Conservation (phyloP, 2,113 vertebrate species). For the Eurypyga helias region DNA sequence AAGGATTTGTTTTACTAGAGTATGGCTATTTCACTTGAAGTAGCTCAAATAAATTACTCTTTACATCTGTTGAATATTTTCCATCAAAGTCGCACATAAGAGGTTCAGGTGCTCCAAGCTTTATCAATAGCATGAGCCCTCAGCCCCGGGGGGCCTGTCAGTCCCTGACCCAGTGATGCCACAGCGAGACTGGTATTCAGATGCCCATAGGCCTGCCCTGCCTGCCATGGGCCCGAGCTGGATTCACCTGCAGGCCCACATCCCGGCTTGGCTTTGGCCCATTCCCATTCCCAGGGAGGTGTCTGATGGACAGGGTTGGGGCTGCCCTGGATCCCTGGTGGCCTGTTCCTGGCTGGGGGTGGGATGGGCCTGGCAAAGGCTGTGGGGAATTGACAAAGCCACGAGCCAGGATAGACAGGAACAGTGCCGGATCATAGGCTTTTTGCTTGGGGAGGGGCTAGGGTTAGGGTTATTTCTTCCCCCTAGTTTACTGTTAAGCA, state of each 20-base stretch:
- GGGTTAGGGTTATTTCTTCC: background rate
- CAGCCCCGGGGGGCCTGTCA: fast-evolving
- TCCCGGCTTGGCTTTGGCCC: background rate
- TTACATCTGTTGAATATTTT: background rate
- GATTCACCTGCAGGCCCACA: fast-evolving
- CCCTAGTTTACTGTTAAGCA: background rate
- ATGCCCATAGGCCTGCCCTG: background rate
- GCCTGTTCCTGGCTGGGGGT: background rate
- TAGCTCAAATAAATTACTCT: background rate
- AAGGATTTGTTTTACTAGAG: background rate
- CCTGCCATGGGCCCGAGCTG: no score
- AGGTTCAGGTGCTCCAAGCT: background rate
- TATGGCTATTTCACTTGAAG: background rate
- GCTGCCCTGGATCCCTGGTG: background rate
- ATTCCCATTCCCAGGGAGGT: background rate
- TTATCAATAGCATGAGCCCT: background rate
- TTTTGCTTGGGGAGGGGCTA: background rate
- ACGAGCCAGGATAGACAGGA: background rate
- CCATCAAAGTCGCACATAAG: background rate
- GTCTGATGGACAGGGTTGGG: fast-evolving
- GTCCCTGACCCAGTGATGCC: fast-evolving
- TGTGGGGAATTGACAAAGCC: background rate
- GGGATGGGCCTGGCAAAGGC: background rate
- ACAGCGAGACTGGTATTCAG: background rate
- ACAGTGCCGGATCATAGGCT: background rate